Base-by-base conservation (phyloP, 2,888 invertebrate species). In the Muschampia plurimacula region DNA sequence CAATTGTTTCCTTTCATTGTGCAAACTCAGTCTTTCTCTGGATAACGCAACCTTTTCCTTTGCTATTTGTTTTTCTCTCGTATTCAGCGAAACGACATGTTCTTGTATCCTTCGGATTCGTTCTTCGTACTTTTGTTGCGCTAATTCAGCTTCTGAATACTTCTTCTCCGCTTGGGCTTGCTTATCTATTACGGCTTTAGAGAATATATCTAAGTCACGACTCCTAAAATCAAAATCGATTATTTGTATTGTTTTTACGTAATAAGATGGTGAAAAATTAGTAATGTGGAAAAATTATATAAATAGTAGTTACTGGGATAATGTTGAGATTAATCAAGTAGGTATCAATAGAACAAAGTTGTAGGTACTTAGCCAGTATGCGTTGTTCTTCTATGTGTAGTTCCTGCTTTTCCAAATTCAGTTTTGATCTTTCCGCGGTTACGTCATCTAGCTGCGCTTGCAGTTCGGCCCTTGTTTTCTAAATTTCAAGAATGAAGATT, bases 31-130 rank as follows among this genome's bases (percentile, higher is more conserved):
- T 77, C 96, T 89, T 81, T 96, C 96, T 78, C 95, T 95, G 0
- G 96, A 96, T 10, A 96, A 79, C 2, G 91, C 87, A 0, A 96
- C 94, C 83, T 96, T 96, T 78, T 96, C 96, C 82, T 92, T 95
- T 0, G 96, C 95, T 52, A 96, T 91, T 77, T 95, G 95, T 78
- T 95, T 95, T 76, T 96, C 96, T 78, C 96, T 91, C 12, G 86
- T 82, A 28, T 95, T 93, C 22, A 96, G 80, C 0, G 95, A 94
- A 3, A 93, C 86, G 2, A 95, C 92, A 74, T 96, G 95, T 74
- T 92, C 94, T 82, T 96, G 96, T 49, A 96, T 90, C 63, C 95
- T 91, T 62, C 94, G 86, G 73, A 96, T 90, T 77, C 95, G 88
- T 64, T 95, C 95, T 80, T 95, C 96, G 78, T 95, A 96, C 81